A percentile compares a stretch with the other conserved stretches of the same genome.
Evolutionary conservation across 2,888 invertebrate genomes (phyloP).

Genomic region (Agrotis puta): DNA sequence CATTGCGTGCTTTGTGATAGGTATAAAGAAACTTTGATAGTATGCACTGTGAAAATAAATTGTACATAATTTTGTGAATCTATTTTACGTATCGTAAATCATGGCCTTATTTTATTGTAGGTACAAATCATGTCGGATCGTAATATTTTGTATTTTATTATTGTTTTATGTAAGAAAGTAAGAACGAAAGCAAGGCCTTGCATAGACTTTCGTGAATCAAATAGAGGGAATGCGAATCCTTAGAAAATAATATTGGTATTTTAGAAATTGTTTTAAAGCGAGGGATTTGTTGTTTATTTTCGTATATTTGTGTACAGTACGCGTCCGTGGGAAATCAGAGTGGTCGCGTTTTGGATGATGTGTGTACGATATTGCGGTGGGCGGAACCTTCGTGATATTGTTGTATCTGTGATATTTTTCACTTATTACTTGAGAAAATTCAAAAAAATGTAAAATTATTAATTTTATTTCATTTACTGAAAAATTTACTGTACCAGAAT

Average conservation of each 20-base stretch:
- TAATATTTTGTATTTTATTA: conserved; percentile 77
- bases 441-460: conserved; percentile 85
- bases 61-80: conserved; percentile 85
- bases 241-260: conserved; percentile 65
- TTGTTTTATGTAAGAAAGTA: conserved; percentile 68
- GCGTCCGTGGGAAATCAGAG: conserved; percentile 80
- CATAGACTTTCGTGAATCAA: conserved; percentile 27
- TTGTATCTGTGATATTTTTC: conserved; percentile 84
- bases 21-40: conserved; percentile 58
- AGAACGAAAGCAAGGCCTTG: conserved; percentile 45
- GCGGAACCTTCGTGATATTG: conserved; percentile 72
- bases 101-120: conserved; percentile 78
- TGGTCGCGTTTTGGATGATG: conserved; percentile 84
- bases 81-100: conserved; percentile 84
- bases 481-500: conserved; percentile 87
- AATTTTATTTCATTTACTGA: conserved; percentile 75
- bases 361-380: conserved; percentile 76
- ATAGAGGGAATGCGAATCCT: conserved; percentile 43
- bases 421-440: conserved; percentile 73
- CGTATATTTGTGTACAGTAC: conserved; percentile 84
- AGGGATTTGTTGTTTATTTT: conserved; percentile 83
- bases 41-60: conserved; percentile 82
- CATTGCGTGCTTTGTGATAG: conserved; percentile 51
- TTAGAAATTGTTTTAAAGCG: conserved; percentile 79
- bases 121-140: conserved; percentile 76